Base-by-base conservation (phyloP, 2,888 invertebrate species). In the Drosophila ustulata region DNA sequence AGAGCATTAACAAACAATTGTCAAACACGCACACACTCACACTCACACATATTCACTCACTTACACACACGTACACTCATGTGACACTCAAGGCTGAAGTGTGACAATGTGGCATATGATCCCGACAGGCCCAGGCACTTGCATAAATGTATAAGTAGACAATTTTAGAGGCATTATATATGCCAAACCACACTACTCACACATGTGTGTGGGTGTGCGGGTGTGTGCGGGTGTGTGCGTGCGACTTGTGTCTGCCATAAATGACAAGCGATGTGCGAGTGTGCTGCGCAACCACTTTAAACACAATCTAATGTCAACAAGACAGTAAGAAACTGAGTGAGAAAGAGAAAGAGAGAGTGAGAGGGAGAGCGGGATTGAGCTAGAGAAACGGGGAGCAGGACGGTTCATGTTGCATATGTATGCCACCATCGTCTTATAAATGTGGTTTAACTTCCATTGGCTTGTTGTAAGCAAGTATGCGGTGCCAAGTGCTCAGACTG, bases 391-490 rank as follows among this genome's bases (percentile, higher is more conserved):
- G 30, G 39, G 41, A 32, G 1, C 43, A 55, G n/a, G n/a, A 50
- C n/a, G 47, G 23, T 49, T 37, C n/a, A 49, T 52, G 70, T 63
- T 70, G 78, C 74, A 75, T 66, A 71, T 69, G 64, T 72, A 51
- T 55, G 75, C 61, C 73, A 69, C 57, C 64, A 53, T 69, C 66
- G 89, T 76, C 83, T 85, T 84, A 84, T 89, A 88, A 89, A 82
- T 84, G 83, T 73, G 86, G 83, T 76, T 84, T 88, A 79, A 69
- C 83, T 89, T 83, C 83, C 77, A 79, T 82, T 89, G 80, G 89
- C 79, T 85, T 78, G 68, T 62, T 53, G 79, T 49, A 64, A 63
- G 75, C 55, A 53, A 37, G 39, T 58, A 71, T 88, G 76, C 30
- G 34, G 47, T 65, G 59, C 28, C 51, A 46, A 62, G 52, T 46